Base-by-base conservation (phyloP, 2,888 invertebrate genomes). In the Helleia helle region DNA sequence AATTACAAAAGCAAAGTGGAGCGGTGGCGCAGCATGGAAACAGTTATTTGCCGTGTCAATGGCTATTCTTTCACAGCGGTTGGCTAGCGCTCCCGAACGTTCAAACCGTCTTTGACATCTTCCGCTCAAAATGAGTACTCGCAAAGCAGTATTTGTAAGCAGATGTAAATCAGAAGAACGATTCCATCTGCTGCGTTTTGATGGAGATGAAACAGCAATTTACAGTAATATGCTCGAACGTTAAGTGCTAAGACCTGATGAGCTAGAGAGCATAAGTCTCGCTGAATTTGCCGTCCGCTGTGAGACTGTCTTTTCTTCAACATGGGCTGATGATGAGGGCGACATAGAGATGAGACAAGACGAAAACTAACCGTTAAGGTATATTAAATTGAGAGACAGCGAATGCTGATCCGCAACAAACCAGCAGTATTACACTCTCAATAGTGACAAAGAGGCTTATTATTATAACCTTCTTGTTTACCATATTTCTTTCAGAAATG, bases 61-160 rank as follows among this genome's bases (percentile, higher is more conserved):
- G 55, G 37, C 53, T 0, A 59, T 60, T 40, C 36, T 58, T 7
- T 24, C 0, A 15, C 56, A 58, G 50, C 47, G 59, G 3, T 3
- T 55, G 5, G 54, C 62, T 1, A 56, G 54, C 25, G 59, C 57
- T 0, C 46, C 50, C 1, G 59, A 61, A 58, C 54, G 47, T n/a
- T 62, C 58, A 30, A 62, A 55, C 29, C 42, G 61, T 17, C 40
- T 62, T 5, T 63, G 59, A 8, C 54, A 60, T 53, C 50, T 58
- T 25, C 50, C 47, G 0, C 34, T 59, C 3, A 58, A 53, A 47
- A 51, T 50, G 40, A 40, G 11, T 3, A 53, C 51, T 0, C 44
- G 56, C 2, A 26, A 12, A 26, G 26, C 8, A 8, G 14, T 37
- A 24, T 30, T 39, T 30, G n/a, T 38, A 17, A 38, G 38, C 8